Percentiles rank a stretch among this genome's conserved stretches.
These are phyloP conservation scores for Panagrolaimus sp. DNA, from an alignment of 1,140 invertebrate species.

Conservation along the genomic window DNA sequence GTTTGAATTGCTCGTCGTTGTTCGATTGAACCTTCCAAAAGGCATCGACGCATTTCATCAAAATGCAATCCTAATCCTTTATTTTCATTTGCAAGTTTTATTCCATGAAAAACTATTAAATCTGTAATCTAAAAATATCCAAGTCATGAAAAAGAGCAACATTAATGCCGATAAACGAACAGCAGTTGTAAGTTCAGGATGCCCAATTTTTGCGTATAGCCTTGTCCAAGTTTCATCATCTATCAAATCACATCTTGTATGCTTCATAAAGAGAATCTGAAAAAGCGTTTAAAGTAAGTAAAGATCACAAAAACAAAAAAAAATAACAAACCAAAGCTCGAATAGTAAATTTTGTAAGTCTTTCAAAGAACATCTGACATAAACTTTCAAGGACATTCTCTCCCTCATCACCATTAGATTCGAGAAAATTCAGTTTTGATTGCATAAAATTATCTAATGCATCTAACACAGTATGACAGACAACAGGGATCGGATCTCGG, in stretches of 20 bases:
- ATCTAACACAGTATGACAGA: constrained; percentile 1
- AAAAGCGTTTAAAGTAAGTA: not conserved
- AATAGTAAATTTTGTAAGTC: not conserved
- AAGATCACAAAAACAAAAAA: not conserved
- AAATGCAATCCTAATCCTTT: constrained; percentile 1
- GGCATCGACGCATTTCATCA: not conserved
- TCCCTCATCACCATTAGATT: not conserved
- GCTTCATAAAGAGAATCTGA: not conserved
- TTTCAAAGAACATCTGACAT: not conserved
- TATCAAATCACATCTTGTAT: not conserved
- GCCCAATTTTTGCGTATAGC: constrained; percentile 1
- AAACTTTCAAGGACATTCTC: not conserved
- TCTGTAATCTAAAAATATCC: not conserved
- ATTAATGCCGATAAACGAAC: not conserved
- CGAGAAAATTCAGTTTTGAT: no score
- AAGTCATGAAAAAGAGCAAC: not conserved
- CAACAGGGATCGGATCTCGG: not conserved
- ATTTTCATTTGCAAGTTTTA: constrained; percentile 3
- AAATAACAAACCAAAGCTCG: not conserved
- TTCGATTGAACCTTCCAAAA: not conserved
- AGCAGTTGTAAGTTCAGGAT: not conserved
- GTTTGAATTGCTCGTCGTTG: constrained; percentile 2
- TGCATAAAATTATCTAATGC: not conserved
- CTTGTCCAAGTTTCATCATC: not conserved
- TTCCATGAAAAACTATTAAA: constrained; percentile 11